Evolutionary conservation across 2,888 invertebrate species (phyloP), one percentile per base, ranked within the genome.

Genomic region (Palloptera scutellata): DNA sequence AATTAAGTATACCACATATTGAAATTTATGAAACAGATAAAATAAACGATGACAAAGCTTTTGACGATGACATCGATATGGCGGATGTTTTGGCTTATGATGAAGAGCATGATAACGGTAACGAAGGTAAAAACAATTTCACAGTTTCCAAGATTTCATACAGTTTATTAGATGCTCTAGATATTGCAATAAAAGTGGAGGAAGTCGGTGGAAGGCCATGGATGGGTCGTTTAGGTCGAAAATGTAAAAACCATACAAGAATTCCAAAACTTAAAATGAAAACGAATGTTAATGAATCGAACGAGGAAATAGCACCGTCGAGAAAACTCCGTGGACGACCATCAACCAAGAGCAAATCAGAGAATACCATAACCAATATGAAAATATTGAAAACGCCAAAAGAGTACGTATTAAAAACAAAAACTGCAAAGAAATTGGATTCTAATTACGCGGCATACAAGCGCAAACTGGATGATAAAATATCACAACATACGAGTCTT

Each of bases 401-500:
- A 64, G 43, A 57, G 12, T 17, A 59, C 45, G 60, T 57, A 58
- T 15, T 42, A 2, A 42, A 11, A 19, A 9, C 11, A 10, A 9
- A 12, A 20, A 6, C 30, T 30, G 30, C 9, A 69, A 71, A 51
- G 52, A 8, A 10, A 45, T 9, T 45, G 17, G 30, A 57, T 48
- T 30, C 63, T 62, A 66, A 57, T 0, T 71, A 72, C 30, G 72
- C 69, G 17, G 58, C 71, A 30, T 74, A 74, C 10, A 74, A 76
- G 75, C 75, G 75, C 58, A 81, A 81, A 67, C 80, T 80, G 20
- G 83, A 84, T 67, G 71, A 75, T n/a, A 79, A 83, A 70, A 84
- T 84, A 42, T 75, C 81, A 0, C 76, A 78, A 19, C 78, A 83
- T 57, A 82, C 83, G 81, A 77, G 80, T 1, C 75, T 84, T 20